Conservation (phyloP, 2,888 invertebrate genomes). For the Drosophila infuscata region DNA sequence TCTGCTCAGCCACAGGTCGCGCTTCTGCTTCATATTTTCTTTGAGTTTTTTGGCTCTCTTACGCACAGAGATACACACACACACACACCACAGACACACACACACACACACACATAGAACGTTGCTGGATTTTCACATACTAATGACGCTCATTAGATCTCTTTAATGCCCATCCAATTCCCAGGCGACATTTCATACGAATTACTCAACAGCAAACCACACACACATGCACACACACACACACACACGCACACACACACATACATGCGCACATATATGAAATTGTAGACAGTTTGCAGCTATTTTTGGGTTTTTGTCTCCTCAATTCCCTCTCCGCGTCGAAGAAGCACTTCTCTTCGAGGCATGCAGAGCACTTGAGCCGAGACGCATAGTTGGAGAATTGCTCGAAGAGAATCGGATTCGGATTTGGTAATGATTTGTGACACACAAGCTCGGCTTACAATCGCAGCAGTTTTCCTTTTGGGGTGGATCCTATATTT, state of each 20-base stretch:
- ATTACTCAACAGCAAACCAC: constrained; percentile 63
- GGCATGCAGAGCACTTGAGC: constrained; percentile 30
- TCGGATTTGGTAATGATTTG: constrained; percentile 50
- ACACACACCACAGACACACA: constrained; percentile 3
- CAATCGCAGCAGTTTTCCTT: constrained; percentile 5
- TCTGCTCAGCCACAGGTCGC: constrained; percentile 45
- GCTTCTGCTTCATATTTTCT: constrained; percentile 46
- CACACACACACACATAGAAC: not conserved
- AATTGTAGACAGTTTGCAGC: constrained; percentile 57
- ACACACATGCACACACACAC: constrained; percentile 29
- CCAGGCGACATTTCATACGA: constrained; percentile 65
- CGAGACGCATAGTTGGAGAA: not conserved
- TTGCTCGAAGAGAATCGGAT: constrained; percentile 7
- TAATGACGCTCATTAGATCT: constrained; percentile 79
- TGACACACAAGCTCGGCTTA: constrained; percentile 52
- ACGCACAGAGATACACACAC: not conserved
- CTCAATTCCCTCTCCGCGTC: constrained; percentile 4
- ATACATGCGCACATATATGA: constrained; percentile 24
- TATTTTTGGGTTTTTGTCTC: constrained; percentile 51
- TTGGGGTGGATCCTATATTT: constrained; percentile 52
- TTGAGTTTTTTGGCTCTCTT: constrained; percentile 1
- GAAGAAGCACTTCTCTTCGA: constrained; percentile 10
- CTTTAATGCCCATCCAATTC: constrained; percentile 64
- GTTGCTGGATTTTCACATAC: constrained; percentile 50
- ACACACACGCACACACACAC: constrained; percentile 24